These are phyloP conservation scores for Calliphora vicina DNA, from an alignment of 1,140 invertebrate species.

Conservation along the genomic window DNA sequence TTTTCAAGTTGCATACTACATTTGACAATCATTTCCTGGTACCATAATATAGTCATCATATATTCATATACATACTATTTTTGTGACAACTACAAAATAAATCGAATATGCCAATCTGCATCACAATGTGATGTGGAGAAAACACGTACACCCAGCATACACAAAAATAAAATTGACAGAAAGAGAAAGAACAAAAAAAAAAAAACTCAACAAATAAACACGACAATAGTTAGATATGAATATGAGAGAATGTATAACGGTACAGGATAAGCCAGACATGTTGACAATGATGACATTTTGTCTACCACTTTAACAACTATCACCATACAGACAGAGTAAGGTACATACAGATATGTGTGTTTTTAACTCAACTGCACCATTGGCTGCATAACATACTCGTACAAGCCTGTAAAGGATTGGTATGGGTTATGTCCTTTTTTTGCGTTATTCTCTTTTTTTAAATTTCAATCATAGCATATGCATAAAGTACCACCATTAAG, in stretches of 20 bases:
- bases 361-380: neutral
- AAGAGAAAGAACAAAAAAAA: neutral
- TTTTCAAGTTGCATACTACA: neutral
- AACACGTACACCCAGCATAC: neutral
- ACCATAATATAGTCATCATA: constrained; percentile 13
- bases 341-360: neutral
- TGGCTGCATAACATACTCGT: neutral
- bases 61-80: constrained; percentile 1
- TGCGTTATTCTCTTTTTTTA: neutral
- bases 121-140: neutral
- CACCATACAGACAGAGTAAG: neutral
- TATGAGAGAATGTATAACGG: neutral
- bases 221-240: neutral
- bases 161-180: neutral
- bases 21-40: constrained; percentile 12
- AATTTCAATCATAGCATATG: constrained; percentile 17
- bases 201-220: too few relatives aligned
- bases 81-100: constrained; percentile 30
- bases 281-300: constrained; percentile 32
- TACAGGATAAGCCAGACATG: constrained; percentile 28
- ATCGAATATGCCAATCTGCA: constrained; percentile 28
- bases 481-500: constrained; percentile 26
- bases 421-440: neutral
- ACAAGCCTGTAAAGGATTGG: neutral
- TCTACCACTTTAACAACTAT: constrained; percentile 27